Evolutionary conservation across 2,888 invertebrate genomes (phyloP), one percentile per base, ranked within the genome.

Genomic region (Drosophila affinis): DNA sequence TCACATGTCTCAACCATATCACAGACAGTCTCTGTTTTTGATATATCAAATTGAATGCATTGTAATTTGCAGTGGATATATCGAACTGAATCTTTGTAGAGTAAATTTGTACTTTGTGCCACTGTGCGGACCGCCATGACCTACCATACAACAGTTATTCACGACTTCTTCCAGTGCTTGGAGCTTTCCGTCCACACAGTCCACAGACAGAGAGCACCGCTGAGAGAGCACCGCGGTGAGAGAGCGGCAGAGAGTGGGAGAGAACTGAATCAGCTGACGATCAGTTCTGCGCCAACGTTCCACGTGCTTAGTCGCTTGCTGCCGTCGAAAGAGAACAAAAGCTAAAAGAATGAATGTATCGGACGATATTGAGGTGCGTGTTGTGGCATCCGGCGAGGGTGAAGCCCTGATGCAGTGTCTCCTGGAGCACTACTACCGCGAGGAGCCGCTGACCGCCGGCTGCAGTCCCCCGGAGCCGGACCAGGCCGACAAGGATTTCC

Each of bases 391-490:
- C 2, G 46, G 73, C 1, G 90, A 92, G n/a, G 51, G 70, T n/a
- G 71, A 83, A 27, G 54, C 75, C 3, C 61, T 91, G 3, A 70
- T 91, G 32, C 61, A 87, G 10, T 91, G 91, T 27, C 76, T 92
- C 2, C 85, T 83, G 14, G 46, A 52, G 7, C 81, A 91, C 62
- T 92, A 89, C 51, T 92, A 91, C 46, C 78, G 59, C 0, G 91
- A 92, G 24, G 92, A 92, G 48, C 91, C 92, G 3, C 59, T 91
- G 6, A 91, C 90, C 3, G 63, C 71, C 0, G 90, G 90, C 29
- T 85, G 77, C 39, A 75, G 77, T 4, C 91, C 91, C 0, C 74
- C 74, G 4, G 77, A 87, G 18, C 90, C 88, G 3, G 84, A 84
- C 10, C 67, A 72, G 3, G 86, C 76, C 12, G 92, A 92, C 71